Evolutionary conservation across 1,140 invertebrate genomes (phyloP).

Genomic region (Sarcophaga peregrina): DNA sequence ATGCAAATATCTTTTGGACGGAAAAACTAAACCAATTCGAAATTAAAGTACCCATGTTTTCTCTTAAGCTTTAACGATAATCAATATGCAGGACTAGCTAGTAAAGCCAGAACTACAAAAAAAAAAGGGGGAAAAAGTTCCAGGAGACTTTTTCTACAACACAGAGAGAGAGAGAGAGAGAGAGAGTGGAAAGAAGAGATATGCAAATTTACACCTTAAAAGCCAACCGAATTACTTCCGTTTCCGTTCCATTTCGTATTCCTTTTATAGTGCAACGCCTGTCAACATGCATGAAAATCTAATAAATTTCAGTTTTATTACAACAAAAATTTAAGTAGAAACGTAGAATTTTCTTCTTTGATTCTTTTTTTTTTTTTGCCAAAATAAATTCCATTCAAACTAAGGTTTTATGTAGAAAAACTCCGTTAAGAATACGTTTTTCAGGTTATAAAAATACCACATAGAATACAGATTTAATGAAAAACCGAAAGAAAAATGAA

Average conservation of each 20-base stretch:
- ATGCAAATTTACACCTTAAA: conserved; percentile 36
- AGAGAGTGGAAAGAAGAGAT: background rate
- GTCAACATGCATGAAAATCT: conserved; percentile 40
- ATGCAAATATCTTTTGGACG: conserved; percentile 23
- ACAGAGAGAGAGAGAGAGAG: background rate
- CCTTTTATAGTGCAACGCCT: conserved; percentile 37
- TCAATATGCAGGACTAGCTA: conserved; percentile 6
- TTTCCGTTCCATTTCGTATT: conserved; percentile 30
- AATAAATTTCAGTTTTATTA: conserved; percentile 32
- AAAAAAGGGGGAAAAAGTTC: no score
- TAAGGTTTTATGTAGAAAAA: conserved; percentile 26
- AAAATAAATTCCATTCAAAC: background rate
- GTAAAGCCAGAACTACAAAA: no score
- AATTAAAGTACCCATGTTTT: conserved; percentile 28
- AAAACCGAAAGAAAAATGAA: background rate
- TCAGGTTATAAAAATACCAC: conserved; percentile 28
- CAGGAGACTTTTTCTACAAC: background rate
- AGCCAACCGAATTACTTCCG: conserved; percentile 40
- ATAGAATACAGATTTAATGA: background rate
- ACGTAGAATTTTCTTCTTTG: no score
- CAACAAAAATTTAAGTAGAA: background rate
- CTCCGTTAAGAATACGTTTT: conserved; percentile 40
- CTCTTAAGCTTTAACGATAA: background rate
- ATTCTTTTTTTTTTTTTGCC: no score
- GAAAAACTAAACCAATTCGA: background rate